phyloP scores from a whole-genome alignment of 2,888 invertebrate species.

The Euspilapteryx auroguttella region DNA sequence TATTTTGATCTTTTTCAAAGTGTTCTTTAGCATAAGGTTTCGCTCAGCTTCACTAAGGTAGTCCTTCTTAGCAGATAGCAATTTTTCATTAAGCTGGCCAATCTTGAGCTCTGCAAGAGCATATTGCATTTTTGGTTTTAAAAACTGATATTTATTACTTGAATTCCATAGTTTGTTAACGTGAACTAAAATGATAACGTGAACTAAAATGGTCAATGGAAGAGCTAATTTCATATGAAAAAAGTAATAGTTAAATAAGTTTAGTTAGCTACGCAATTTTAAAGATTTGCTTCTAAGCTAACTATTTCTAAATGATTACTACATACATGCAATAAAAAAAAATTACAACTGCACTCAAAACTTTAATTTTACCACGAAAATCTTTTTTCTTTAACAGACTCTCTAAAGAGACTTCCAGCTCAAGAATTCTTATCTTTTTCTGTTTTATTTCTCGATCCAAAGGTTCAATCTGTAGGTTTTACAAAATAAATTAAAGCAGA shows the following conservation, averaged over 20 bases:
- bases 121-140: too few species aligned
- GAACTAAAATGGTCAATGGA: too few species aligned
- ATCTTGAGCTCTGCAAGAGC: slow-evolving; percentile 69
- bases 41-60: slow-evolving; percentile 66
- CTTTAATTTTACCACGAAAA: slow-evolving; percentile 61
- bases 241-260: too few species aligned
- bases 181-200: too few species aligned
- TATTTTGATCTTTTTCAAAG: slow-evolving; percentile 74
- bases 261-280: too few species aligned
- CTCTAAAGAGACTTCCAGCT: slow-evolving; percentile 83
- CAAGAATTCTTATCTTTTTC: slow-evolving; percentile 77
- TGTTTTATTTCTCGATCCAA: slow-evolving; percentile 82
- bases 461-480: slow-evolving; percentile 77
- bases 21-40: slow-evolving; percentile 62
- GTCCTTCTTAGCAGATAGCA: slow-evolving; percentile 71
- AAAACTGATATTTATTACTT: too few species aligned
- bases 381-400: slow-evolving; percentile 75
- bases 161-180: too few species aligned
- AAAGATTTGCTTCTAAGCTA: too few species aligned
- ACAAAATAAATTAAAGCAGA: slow-evolving; percentile 10
- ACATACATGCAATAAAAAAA: too few species aligned
- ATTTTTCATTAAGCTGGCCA: slow-evolving; percentile 75
- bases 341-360: slow-evolving; percentile 61
- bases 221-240: too few species aligned
- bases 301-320: too few species aligned